Conservation (phyloP, 2,888 invertebrate species). For the Erynnis tages region DNA sequence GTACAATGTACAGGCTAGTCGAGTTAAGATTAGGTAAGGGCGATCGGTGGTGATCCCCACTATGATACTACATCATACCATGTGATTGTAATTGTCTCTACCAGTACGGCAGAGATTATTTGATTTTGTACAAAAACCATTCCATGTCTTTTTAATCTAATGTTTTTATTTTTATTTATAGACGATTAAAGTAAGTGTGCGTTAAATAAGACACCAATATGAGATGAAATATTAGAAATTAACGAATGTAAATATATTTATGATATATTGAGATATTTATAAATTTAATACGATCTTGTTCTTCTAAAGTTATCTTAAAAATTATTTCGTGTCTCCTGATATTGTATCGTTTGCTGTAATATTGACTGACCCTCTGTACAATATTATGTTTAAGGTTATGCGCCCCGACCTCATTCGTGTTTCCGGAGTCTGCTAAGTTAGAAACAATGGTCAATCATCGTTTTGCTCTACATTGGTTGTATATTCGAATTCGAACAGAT, state of each 20-base stretch:
- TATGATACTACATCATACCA: constrained; percentile 54
- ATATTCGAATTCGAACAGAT: too few species aligned
- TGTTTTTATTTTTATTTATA: constrained; percentile 63
- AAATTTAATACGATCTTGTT: constrained; percentile 79
- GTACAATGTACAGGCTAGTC: constrained; percentile 78
- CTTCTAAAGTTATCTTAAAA: constrained; percentile 72
- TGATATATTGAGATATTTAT: constrained; percentile 80
- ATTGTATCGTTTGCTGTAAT: constrained; percentile 41
- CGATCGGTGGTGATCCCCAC: constrained; percentile 36
- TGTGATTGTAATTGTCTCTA: constrained; percentile 71
- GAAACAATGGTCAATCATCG: too few species aligned
- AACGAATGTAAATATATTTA: constrained; percentile 80
- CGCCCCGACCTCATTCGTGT: too few species aligned
- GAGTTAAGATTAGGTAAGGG: constrained; percentile 44
- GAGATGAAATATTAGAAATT: constrained; percentile 68
- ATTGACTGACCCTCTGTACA: constrained; percentile 34
- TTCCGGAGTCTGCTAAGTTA: too few species aligned
- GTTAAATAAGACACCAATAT: constrained; percentile 81
- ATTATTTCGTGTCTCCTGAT: constrained; percentile 60
- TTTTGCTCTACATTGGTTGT: too few species aligned
- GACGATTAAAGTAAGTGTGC: constrained; percentile 69
- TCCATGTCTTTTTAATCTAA: constrained; percentile 76
- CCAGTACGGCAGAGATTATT: constrained; percentile 71
- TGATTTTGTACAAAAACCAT: constrained; percentile 80
- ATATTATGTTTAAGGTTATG: too few species aligned